Evolutionary conservation across 2,113 vertebrate species (phyloP), one percentile per base, ranked within the genome.

Genomic region (Bubo bubo): DNA sequence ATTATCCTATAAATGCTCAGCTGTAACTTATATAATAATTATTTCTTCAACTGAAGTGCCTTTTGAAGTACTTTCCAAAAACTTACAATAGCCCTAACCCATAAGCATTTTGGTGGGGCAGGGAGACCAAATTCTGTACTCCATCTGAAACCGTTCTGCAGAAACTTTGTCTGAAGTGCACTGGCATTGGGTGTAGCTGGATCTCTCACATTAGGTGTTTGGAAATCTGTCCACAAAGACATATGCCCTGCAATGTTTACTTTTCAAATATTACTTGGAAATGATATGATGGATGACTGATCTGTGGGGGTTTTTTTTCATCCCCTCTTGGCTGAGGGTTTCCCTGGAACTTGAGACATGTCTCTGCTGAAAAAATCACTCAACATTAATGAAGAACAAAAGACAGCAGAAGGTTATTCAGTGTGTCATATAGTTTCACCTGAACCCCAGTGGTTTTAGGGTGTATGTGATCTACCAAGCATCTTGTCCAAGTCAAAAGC

Each of bases 21-120:
- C 96, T 95, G 90, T 96, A 97, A 95, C 94, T 96, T 96, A 95
- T 93, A 95, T 96, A 95, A 94, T 83, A 97, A 97, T 97, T 97
- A 93, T 96, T 94, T 96, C 93, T 98, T 97, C 93, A 95, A 88
- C 86, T 93, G 84, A 89, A 79, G 88, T 88, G 81, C 90, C 73
- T 95, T 97, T 97, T 98, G 97, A 97, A 96, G 95, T 95, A 73
- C 82, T 95, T 94, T 95, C 93, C 97, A 96, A 92, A 95, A 96
- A 56, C 81, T 85, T 85, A 92, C 94, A 95, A 95, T 81, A 95
- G 70, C 56, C 39, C 56, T 89, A 92, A 87, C 82, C 86, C 24
- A 4, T 94, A 86, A 96, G 77, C 52, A 77, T 89, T 88, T 88
- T 93, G 84, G 64, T 92, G 66, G 68, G 56, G 83, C 92, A 79